Base-by-base conservation (phyloP, 2,797 vertebrate species). In the Macropodus opercularis region DNA sequence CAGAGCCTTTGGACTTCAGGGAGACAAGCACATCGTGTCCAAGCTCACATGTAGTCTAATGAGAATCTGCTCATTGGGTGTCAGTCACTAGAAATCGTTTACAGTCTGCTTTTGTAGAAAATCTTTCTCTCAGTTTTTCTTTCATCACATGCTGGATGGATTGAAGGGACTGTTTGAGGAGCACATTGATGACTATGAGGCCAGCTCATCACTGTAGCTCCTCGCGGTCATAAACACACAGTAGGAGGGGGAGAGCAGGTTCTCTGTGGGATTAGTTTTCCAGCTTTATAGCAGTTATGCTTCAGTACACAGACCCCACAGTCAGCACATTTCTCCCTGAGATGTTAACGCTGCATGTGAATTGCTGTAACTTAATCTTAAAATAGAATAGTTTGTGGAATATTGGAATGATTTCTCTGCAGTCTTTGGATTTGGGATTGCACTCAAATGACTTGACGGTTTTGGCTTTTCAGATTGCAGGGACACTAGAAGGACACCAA, bases 141-240 rank as follows among this genome's bases (percentile, higher is more conserved):
- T 19, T 41, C 21, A 68, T 62, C 54, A 72, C 50, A 70, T 69
- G 67, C 85, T 72, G 57, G 72, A 81, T 80, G 27, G 52, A 63
- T 74, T 43, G 8, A 4, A 38, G 41, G 44, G 21, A 47, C 2
- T 56, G 46, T 47, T 53, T 3, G 11, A 41, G 61, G 18, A 65
- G 42, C 21, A 18, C 18, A 17, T 50, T 18, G 80, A 57, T 50
- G 71, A 63, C 69, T 69, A 39, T 46, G 3, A 15, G 19, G 44
- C 14, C 58, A 31, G 44, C 66, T 69, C 60, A 69, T 77, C 69
- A 26, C 55, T 47, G 56, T 26, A 21, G 48, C 62, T 24, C 44
- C 39, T 60, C 57, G 46, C 19, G n/a, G n/a, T n/a, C n/a, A n/a
- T n/a, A n/a, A n/a, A n/a, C n/a, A n/a, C n/a, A n/a, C 53, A 38